Evolutionary conservation across 2,888 invertebrate species (phyloP), one percentile per base, ranked within the genome.

Genomic region (Agriopis leucophaearia): DNA sequence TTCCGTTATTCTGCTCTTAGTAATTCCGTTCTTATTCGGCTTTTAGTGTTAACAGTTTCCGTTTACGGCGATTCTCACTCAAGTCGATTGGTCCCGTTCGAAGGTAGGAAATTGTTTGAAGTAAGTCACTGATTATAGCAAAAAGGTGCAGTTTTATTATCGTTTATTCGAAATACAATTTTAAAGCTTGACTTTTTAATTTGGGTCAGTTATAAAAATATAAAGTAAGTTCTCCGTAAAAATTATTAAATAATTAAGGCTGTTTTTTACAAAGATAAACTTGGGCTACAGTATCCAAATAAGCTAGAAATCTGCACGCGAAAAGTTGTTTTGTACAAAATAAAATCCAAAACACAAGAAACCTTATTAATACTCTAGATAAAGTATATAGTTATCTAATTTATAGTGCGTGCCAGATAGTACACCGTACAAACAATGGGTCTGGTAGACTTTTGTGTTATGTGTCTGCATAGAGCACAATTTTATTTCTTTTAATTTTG

Each of bases 11-110:
- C 80, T 78, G 81, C 70, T 73, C 81, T 82, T 80, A 78, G 82
- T 86, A 58, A 70, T 83, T 83, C 80, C 80, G 81, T 82, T 83
- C 81, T 45, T 45, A 45, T 45, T 45, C 45, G 8, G 15, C n/a
- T 45, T 7, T 45, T 82, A 77, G 77, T 81, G 80, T 83, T 86
- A 86, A 85, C 86, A 80, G 86, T 86, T 86, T 89, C 88, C 88
- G 74, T 87, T 89, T 90, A 90, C 87, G 81, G 86, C 83, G 81
- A 78, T 84, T 88, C 86, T 89, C 88, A 90, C 91, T 91, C 88
- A 88, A 84, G 75, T 78, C 85, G 85, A 91, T 91, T 91, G 91
- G 87, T 89, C 88, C 84, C 83, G 79, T 86, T 86, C 80, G 78
- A 82, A 82, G 80, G 82, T 83, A 86, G 87, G 87, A 88, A 88